Evolutionary conservation across 2,113 vertebrate genomes (phyloP).

Genomic region (Amphiprion percula): DNA sequence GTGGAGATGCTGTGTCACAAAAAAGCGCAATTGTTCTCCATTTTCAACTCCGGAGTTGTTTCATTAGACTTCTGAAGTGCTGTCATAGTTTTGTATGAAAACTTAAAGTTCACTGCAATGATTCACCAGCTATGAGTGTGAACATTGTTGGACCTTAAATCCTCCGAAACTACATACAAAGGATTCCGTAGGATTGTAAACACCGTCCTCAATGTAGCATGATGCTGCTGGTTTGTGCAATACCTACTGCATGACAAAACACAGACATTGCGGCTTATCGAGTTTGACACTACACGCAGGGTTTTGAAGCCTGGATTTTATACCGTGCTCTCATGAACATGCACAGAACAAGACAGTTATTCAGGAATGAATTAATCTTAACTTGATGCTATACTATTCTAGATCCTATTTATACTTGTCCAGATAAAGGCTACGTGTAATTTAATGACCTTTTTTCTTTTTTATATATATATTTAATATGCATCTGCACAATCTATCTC

Average conservation of each 20-base stretch:
- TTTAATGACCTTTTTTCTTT: too few species aligned
- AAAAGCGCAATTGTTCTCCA: not conserved
- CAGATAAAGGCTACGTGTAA: too few species aligned
- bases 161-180: constrained; percentile 14
- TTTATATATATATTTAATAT: too few species aligned
- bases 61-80: not conserved
- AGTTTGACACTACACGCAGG: not conserved
- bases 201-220: constrained; percentile 7
- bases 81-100: constrained; percentile 3
- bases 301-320: not conserved
- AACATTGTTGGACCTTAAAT: not conserved
- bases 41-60: constrained; percentile 5
- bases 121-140: constrained; percentile 6
- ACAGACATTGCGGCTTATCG: not conserved
- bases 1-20: not conserved
- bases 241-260: not conserved
- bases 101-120: not conserved
- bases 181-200: constrained; percentile 38
- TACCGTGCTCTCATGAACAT: not conserved
- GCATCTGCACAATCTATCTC: too few species aligned
- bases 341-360: not conserved
- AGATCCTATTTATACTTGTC: too few species aligned
- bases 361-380: too few species aligned
- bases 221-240: constrained; percentile 31
- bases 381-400: too few species aligned